Evolutionary conservation across 2,797 vertebrate genomes (phyloP), one percentile per base, ranked within the genome.

Genomic region (Microchirus variegatus): DNA sequence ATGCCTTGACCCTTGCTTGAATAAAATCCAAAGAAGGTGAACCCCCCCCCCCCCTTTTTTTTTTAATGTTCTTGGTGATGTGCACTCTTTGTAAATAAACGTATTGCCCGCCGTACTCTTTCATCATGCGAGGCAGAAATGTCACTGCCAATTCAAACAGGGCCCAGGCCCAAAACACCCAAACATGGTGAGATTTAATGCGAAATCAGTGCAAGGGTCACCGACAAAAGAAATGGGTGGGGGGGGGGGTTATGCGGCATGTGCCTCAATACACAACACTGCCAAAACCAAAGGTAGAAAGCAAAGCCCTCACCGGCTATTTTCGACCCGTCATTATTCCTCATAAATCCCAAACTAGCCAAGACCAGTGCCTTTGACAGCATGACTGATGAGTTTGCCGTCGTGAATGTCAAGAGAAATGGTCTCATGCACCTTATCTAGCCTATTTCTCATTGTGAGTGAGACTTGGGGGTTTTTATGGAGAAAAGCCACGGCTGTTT

Each of bases 321-420:
- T 93, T 91, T 91, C 83, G 77, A 90, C 77, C 86, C 81, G 87
- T 92, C 92, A 91, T 94, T 93, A 94, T 93, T 93, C 90, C 90
- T 93, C 90, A 93, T 93, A 93, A 92, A 93, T 92, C 84, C 91
- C 85, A 92, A 92, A 91, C 87, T 90, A 89, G 88, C 89, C 78
- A 77, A 67, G 85, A 89, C 88, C 86, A 89, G 81, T 84, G 87
- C 75, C 84, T 89, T 83, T 94, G 93, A 93, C 93, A 94, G 91
- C 89, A 92, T 93, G 93, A 94, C 91, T 91, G 93, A 94, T 93
- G 92, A 92, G 91, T 84, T 90, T 91, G 87, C 90, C 75, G 73
- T 92, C 36, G 73, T 90, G 88, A 93, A 94, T 93, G 92, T 94
- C 92, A 94, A 90, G 90, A 93, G 91, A 90, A 93, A 92, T 91